Evolutionary conservation across 2,888 invertebrate species (phyloP), one percentile per base, ranked within the genome.

Genomic region (Chymomyza caudatula): DNA sequence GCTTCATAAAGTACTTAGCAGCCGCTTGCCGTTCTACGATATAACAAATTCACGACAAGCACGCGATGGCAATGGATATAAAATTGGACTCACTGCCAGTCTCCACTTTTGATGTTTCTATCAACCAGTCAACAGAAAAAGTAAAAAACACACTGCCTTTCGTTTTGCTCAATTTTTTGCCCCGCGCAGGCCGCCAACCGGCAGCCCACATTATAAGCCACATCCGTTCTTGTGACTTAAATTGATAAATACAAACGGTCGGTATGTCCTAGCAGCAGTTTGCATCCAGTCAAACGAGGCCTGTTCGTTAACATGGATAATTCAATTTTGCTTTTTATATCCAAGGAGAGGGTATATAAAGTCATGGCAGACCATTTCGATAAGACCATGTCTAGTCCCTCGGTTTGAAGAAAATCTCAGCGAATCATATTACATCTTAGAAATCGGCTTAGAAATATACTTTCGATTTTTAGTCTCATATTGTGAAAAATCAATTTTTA

Each of bases 231-330:
- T 76, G 63, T 73, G 78, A 83, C 78, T 78, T 83, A 85, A 88
- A 85, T 87, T 88, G 87, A 88, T 88, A 88, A 88, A 88, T 78
- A 78, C 79, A 15, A 37, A 37, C 29, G 0, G 8, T 37, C 2
- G 29, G 8, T 37, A 8, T 37, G 2, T 11, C 29, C 11, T 37
- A 11, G 29, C 29, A 37, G 29, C 29, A 11, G 29, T 37, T 37
- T 37, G 8, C 11, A 37, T 37, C 29, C 29, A 37, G 29, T 13
- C 54, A 67, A 74, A 64, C 17, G 3, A 19, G 69, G 69, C 75
- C 72, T 75, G 75, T 75, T 58, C 84, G 78, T 81, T 80, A 84
- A 77, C 71, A 81, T 77, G 84, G 80, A 80, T 80, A 80, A 80
- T 80, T 80, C 84, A 80, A 80, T 80, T 80, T 80, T 69, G 77